Evolutionary conservation across 2,113 vertebrate species (phyloP), one percentile per base, ranked within the genome.

Genomic region (Murina feae): DNA sequence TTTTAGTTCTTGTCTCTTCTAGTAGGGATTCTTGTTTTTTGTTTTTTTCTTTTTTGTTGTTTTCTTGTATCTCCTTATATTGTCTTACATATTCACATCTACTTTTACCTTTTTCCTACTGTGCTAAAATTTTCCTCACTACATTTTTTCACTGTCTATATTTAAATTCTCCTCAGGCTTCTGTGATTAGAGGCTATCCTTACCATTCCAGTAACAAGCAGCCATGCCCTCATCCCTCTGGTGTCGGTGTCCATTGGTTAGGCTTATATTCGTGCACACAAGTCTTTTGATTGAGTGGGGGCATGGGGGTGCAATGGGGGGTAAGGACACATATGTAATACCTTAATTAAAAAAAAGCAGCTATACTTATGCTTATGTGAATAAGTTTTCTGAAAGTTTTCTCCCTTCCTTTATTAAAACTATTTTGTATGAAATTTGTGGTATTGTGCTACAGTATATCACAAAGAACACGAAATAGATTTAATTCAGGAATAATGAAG

Each of bases 161-260:
- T 51, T 96, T 78, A 75, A 92, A 32, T 82, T 94, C 37, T 87
- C 44, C 72, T 72, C 51, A 92, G 47, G 21, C 35, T 93, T 78
- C 58, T 39, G 1, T 28, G 30, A 83, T 65, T 91, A 93, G 25
- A 92, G 12, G 80, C 97, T 93, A 76, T 85, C 95, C 89, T 97
- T 95, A 84, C 68, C 65, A 92, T 95, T 95, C 82, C 90, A 51
- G 94, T 96, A 80, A 66, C 18, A 91, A 94, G 63, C 74, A 63
- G 60, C 28, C 32, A 63, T 11, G 55, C 55, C 55, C 23, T 5
- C 58, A 25, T 10, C 21, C 58, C 23, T 2, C 44, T 44, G 44
- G 44, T 44, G 44, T 44, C 44, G 9, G 44, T 44, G 44, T 44
- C 23, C 23, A 60, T 60, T 60, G 23, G 25, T 60, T 60, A 60